phyloP scores from a whole-genome alignment of 2,888 invertebrate genomes.

The Megalurothrips usitatus region DNA sequence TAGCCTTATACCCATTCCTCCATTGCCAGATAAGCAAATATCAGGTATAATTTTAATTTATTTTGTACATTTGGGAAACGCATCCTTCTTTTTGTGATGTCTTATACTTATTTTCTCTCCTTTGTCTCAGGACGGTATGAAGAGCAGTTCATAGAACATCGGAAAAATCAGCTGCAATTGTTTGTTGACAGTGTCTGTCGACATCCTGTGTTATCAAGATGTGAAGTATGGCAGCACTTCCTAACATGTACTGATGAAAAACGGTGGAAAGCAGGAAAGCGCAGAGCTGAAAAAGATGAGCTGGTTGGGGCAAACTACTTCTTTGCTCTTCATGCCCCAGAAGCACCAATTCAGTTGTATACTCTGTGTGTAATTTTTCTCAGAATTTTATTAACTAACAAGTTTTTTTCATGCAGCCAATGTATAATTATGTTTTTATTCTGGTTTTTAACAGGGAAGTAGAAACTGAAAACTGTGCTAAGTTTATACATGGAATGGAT shows the following conservation, averaged over 20 bases:
- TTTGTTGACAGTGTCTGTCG: conserved; percentile 96
- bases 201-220: conserved; percentile 88
- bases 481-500: conserved; percentile 82
- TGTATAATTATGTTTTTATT: conserved; percentile 28
- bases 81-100: conserved; percentile 6
- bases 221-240: conserved; percentile 95
- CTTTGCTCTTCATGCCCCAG: conserved; percentile 79
- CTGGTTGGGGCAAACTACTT: conserved; percentile 87
- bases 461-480: conserved; percentile 76
- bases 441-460: conserved; percentile 53
- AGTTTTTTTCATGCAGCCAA: not conserved
- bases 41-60: conserved; percentile 53
- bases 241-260: conserved; percentile 96
- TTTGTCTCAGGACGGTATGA: conserved; percentile 75
- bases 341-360: conserved; percentile 59
- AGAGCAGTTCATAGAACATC: conserved; percentile 92
- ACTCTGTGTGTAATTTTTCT: conserved; percentile 47
- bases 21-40: conserved; percentile 96
- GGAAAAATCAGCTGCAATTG: conserved; percentile 88
- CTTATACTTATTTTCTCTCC: conserved; percentile 18
- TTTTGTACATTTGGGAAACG: not conserved
- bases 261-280: conserved; percentile 94
- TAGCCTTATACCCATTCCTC: conserved; percentile 90
- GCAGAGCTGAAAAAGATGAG: conserved; percentile 91
- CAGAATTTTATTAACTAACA: conserved; percentile 5